phyloP scores from a whole-genome alignment of 2,113 vertebrate genomes.

The Pachypanchax playfairii region DNA sequence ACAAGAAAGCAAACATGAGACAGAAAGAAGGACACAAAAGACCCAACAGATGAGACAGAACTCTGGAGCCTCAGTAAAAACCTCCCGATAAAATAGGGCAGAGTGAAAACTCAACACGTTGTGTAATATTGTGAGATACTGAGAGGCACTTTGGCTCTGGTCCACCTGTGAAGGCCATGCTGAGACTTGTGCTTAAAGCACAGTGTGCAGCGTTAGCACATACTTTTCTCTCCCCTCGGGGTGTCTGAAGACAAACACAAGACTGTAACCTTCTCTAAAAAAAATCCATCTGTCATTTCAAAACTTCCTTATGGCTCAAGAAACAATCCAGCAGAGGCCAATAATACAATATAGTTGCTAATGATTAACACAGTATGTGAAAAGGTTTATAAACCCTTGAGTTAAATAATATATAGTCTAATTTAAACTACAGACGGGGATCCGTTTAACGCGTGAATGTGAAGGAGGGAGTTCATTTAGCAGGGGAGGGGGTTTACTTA shows the following conservation, averaged over 20 bases:
- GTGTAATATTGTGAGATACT: slow-evolving; percentile 67
- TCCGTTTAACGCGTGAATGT: background rate
- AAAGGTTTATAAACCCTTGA: too few species aligned
- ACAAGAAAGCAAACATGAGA: background rate
- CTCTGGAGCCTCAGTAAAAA: background rate
- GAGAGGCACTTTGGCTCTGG: slow-evolving; percentile 50
- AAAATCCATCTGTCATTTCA: background rate
- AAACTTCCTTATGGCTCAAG: background rate
- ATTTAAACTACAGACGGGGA: background rate
- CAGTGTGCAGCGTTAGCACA: slow-evolving; percentile 71
- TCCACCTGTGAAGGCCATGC: slow-evolving; percentile 73
- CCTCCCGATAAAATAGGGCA: slow-evolving; percentile 35
- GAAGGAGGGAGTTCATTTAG: slow-evolving; percentile 2
- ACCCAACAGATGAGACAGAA: slow-evolving; percentile 4
- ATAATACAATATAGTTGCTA: background rate
- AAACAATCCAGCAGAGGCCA: background rate
- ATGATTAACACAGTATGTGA: background rate
- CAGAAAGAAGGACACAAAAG: background rate
- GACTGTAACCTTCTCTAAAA: slow-evolving; percentile 20
- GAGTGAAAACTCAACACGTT: slow-evolving; percentile 50
- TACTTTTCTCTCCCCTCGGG: slow-evolving; percentile 73
- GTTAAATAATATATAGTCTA: too few species aligned
- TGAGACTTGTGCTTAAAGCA: slow-evolving; percentile 79
- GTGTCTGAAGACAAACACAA: slow-evolving; percentile 56
- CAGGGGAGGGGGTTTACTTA: slow-evolving; percentile 37